phyloP scores from a whole-genome alignment of 2,113 vertebrate genomes.

The Oreochromis tanganicae region DNA sequence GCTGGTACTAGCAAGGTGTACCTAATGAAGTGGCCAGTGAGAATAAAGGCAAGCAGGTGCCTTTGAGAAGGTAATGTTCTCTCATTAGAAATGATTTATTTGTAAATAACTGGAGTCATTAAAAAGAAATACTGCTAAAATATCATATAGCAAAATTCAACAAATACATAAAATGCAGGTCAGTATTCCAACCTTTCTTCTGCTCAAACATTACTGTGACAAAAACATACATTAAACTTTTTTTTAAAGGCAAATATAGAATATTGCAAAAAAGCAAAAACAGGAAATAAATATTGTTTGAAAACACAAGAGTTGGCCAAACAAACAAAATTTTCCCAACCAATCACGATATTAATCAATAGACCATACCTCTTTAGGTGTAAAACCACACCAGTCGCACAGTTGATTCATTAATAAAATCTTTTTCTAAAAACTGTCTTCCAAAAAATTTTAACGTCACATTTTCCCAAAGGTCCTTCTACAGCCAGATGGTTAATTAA shows the following conservation, averaged over 20 bases:
- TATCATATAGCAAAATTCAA: not conserved
- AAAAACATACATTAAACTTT: not conserved
- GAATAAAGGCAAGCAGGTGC: not conserved
- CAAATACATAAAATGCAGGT: not conserved
- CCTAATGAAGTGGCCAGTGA: not conserved
- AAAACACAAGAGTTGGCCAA: not conserved
- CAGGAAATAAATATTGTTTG: not conserved
- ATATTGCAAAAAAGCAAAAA: not conserved
- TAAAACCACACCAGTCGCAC: not conserved
- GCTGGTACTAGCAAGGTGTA: not conserved
- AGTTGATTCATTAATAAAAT: fast-evolving
- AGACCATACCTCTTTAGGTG: not conserved
- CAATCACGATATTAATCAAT: not conserved
- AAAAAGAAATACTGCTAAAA: not conserved
- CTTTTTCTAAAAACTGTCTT: not conserved
- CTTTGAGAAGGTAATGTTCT: not conserved
- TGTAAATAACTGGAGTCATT: not conserved
- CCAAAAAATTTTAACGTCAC: not conserved
- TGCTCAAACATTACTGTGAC: not conserved
- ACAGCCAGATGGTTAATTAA: not conserved
- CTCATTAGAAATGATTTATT: not conserved
- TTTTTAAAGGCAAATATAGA: not conserved
- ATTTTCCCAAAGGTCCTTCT: not conserved
- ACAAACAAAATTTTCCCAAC: not conserved
- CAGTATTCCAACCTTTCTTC: not conserved